These are phyloP conservation scores for Epicauta chinensis DNA, from an alignment of 1,140 invertebrate genomes.

Conservation along the genomic window DNA sequence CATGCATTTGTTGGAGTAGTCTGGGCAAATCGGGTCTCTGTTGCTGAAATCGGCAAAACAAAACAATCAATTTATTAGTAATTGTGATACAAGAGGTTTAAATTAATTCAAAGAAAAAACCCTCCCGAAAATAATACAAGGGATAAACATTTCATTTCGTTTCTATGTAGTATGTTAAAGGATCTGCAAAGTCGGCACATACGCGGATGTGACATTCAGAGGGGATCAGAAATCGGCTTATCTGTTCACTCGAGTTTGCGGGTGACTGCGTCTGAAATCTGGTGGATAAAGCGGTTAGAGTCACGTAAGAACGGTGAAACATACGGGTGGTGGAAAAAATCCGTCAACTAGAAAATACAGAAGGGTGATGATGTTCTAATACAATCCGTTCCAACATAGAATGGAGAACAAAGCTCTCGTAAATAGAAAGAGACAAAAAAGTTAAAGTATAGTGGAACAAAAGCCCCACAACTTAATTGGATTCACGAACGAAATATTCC, in stretches of 20 bases:
- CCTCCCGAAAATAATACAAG: conserved; percentile 1
- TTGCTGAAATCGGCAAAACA: conserved; percentile 58
- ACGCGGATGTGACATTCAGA: conserved; percentile 24
- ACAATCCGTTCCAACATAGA: too few species aligned
- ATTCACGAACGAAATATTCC: too few species aligned
- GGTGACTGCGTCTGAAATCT: conserved; percentile 27
- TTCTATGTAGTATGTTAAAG: conserved; percentile 21
- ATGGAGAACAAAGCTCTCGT: too few species aligned
- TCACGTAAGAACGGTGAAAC: conserved; percentile 11
- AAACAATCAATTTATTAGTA: conserved; percentile 1
- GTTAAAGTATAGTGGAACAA: too few species aligned
- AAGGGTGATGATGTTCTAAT: too few species aligned
- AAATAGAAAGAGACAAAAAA: too few species aligned
- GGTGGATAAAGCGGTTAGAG: conserved; percentile 24
- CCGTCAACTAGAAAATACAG: too few species aligned
- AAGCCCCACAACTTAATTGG: too few species aligned
- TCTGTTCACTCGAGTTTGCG: conserved; percentile 26
- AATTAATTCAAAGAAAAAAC: neutral
- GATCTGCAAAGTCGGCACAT: conserved; percentile 23
- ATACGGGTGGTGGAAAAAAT: too few species aligned
- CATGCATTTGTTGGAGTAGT: conserved; percentile 84
- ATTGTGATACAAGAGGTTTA: neutral
- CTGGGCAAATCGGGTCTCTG: conserved; percentile 70
- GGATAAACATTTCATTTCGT: conserved; percentile 17
- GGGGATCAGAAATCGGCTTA: conserved; percentile 28